Evolutionary conservation across 2,888 invertebrate genomes (phyloP), one percentile per base, ranked within the genome.

Genomic region (Podabrus alpinus): DNA sequence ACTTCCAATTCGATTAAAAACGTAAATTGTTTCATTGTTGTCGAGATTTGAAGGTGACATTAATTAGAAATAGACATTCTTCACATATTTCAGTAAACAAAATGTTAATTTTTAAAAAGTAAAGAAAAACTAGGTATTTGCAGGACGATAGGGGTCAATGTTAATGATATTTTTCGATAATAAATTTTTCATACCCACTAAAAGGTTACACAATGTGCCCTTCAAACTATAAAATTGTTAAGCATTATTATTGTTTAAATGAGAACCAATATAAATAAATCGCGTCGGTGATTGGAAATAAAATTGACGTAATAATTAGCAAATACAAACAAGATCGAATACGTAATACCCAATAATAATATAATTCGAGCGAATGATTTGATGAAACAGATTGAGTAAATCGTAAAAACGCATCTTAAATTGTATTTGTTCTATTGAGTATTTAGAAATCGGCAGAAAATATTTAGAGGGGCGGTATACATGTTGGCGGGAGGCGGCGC

Each of bases 401-500:
- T 75, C 72, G 68, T 72, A 75, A 75, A 75, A 75, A 69, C 71
- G 68, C 29, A 69, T 17, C 64, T 21, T 17, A 66, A 72, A 45
- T 29, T 64, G 61, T 68, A 73, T 76, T 76, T 73, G 64, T 73
- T 61, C 59, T 62, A 61, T 45, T 45, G 45, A 45, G 24, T 70
- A 62, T 73, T 76, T 68, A 59, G 70, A 76, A 73, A 76, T 76
- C 71, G 73, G 73, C 71, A 73, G 73, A 73, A 68, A 19, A 71
- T 73, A 73, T 76, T 67, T 64, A 68, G 77, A 79, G 78, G 45
- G 80, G 80, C 79, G 76, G 79, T 67, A 72, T 77, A 67, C 70
- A 74, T 78, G 80, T 80, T 80, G 80, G 80, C 80, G 80, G 80
- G 78, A 80, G 80, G 80, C 80, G 80, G 80, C 75, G 75, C 80